These are phyloP conservation scores for Aphyosemion australe DNA, from an alignment of 2,113 vertebrate genomes.

Conservation along the genomic window DNA sequence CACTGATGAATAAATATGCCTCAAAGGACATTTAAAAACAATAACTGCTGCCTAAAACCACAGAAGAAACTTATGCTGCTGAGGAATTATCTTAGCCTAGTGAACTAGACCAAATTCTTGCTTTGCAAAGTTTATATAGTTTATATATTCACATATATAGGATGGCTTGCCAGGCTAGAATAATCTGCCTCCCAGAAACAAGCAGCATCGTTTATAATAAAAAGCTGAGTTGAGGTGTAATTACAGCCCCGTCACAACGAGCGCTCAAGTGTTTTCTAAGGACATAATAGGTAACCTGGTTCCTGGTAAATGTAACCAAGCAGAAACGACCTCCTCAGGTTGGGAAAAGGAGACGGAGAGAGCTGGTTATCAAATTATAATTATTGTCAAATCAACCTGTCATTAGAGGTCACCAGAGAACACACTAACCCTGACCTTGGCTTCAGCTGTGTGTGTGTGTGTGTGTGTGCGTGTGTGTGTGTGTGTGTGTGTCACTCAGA, in stretches of 20 bases:
- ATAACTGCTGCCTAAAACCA: no score
- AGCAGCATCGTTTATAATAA: not conserved
- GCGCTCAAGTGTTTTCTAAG: not conserved
- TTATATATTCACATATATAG: no score
- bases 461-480: slow-evolving; percentile 1
- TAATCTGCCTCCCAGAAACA: no score
- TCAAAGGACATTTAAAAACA: no score
- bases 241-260: not conserved
- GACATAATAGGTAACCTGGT: not conserved
- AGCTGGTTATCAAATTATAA: slow-evolving; percentile 21
- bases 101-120: no score
- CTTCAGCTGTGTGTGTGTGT: not conserved
- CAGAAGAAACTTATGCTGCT: no score
- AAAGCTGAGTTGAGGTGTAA: not conserved
- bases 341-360: not conserved
- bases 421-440: slow-evolving; percentile 23
- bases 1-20: no score
- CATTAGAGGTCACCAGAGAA: slow-evolving; percentile 30
- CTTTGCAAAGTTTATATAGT: no score
- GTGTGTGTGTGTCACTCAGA: not conserved
- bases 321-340: slow-evolving; percentile 1
- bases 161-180: no score
- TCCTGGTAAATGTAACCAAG: not conserved
- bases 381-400: slow-evolving; percentile 13
- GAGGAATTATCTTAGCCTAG: no score